Evolutionary conservation across 2,888 invertebrate genomes (phyloP), one percentile per base, ranked within the genome.

Genomic region (Clunio marinus): DNA sequence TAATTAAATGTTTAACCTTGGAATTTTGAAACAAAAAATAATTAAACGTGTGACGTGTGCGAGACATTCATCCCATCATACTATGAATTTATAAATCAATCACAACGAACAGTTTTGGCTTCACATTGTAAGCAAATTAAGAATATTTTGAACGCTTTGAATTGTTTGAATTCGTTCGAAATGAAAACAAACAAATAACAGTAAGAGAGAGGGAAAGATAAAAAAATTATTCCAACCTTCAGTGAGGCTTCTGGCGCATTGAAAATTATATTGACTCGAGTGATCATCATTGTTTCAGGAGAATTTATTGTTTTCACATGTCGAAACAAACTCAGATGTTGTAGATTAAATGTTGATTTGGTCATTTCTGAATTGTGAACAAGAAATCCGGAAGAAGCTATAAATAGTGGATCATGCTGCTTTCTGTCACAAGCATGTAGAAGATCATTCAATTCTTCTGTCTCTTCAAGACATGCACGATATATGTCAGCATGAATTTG

Each of bases 311-410:
- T 57, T 27, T 57, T 57, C 57, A 57, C 57, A 57, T 57, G 57
- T 25, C 57, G 57, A 17, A 57, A 57, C 57, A 57, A 57, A 25
- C 57, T 57, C 22, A 51, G 51, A 51, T 51, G 51, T 51, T 20
- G 20, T 51, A 20, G 15, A 20, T 25, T 13, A n/a, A 59, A 59
- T 17, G 51, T 24, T 22, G 5, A 59, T 59, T 59, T 35, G 59
- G 10, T 32, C 17, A 27, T n/a, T 25, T 22, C 20, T 13, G 32
- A 46, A 20, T 32, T 7, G 4, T 46, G 17, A 46, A 28, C 1
- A 46, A 46, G 17, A 28, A 32, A 62, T 62, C 62, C 62, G 62
- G 62, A 62, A 62, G 62, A 41, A 62, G 32, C 62, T 41, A 62
- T 41, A 62, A 62, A 62, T 62, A 35, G 62, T 24, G 10, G n/a